A percentile compares a stretch with the other conserved stretches of the same genome.
Conservation (phyloP, 2,113 vertebrate genomes). For the Pantherophis guttatus region DNA sequence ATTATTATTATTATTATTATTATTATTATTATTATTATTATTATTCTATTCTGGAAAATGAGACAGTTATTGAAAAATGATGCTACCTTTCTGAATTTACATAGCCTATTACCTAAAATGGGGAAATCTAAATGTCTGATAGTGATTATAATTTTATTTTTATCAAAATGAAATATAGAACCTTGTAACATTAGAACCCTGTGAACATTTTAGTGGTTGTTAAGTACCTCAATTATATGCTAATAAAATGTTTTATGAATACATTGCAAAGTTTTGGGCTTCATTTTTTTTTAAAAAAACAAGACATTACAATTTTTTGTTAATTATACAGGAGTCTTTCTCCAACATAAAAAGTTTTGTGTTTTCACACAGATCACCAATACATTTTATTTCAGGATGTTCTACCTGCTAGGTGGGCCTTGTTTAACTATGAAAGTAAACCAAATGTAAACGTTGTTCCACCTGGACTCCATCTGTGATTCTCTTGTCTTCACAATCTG, state of each 20-base stretch:
- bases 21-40: neutral
- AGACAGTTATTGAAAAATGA: neutral
- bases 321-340: conserved; percentile 39
- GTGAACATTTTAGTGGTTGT: conserved; percentile 15
- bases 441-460: conserved; percentile 66
- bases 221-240: conserved; percentile 32
- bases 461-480: conserved; percentile 77
- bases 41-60: neutral
- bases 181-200: neutral
- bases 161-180: neutral
- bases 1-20: neutral
- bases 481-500: conserved; percentile 68
- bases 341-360: conserved; percentile 51
- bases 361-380: conserved; percentile 60
- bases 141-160: neutral
- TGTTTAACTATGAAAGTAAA: conserved; percentile 76
- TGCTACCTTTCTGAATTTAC: neutral
- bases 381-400: conserved; percentile 64
- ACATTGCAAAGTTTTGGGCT: conserved; percentile 21
- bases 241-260: conserved; percentile 32
- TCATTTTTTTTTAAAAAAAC: conserved; percentile 23
- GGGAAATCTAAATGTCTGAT: neutral
- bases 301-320: conserved; percentile 54
- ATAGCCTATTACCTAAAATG: neutral
- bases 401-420: conserved; percentile 47